These are phyloP conservation scores for Drosophila prosaltans DNA, from an alignment of 1,140 invertebrate species.

Conservation along the genomic window DNA sequence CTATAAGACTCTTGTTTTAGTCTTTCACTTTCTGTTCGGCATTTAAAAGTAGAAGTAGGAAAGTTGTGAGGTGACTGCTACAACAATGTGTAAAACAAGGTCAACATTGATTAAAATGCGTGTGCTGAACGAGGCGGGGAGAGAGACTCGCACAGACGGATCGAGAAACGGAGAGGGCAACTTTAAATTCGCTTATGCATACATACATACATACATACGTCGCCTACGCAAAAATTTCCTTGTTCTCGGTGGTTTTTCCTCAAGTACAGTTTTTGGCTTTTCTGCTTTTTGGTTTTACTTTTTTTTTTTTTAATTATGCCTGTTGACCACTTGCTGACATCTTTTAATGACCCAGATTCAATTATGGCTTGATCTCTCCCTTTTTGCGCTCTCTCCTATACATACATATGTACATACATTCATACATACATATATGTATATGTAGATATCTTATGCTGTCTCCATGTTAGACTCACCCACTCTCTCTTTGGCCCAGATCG, in stretches of 20 bases:
- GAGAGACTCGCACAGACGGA: conserved; percentile 20
- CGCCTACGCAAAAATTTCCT: conserved; percentile 29
- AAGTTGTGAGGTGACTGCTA: conserved; percentile 18
- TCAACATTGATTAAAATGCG: background rate
- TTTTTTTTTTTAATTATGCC: conserved; percentile 27
- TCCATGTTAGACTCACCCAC: background rate
- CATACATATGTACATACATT: no score
- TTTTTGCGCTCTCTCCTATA: background rate
- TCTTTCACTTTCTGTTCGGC: conserved; percentile 71
- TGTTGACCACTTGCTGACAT: conserved; percentile 15
- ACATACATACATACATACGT: background rate
- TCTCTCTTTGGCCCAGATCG: conserved; percentile 2
- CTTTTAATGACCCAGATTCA: conserved; percentile 23
- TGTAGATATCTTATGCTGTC: background rate
- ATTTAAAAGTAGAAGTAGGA: conserved; percentile 14
- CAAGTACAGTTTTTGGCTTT: conserved; percentile 53
- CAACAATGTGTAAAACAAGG: conserved; percentile 14
- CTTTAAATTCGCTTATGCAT: conserved; percentile 1
- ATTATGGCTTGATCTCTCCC: conserved; percentile 6
- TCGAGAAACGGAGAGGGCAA: conserved; percentile 3
- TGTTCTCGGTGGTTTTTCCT: conserved; percentile 32
- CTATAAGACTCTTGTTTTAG: conserved; percentile 59
- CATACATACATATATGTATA: no score
- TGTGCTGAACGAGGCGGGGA: background rate
- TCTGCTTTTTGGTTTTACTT: conserved; percentile 26